Conservation (phyloP, 1,140 invertebrate genomes). For the Lasioglossum albipes region DNA sequence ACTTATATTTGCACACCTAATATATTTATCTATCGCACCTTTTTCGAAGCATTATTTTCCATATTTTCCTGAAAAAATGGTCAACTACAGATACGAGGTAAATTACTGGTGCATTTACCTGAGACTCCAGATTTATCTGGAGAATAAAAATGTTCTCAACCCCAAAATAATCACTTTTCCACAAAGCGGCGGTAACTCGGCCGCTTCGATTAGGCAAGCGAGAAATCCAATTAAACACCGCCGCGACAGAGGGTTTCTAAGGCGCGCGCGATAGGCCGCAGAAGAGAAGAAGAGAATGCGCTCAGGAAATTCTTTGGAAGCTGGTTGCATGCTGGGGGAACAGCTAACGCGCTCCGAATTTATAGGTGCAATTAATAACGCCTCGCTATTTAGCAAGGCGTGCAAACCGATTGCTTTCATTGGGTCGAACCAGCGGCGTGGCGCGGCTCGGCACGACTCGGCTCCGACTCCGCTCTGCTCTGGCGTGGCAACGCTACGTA, state of each 20-base stretch:
- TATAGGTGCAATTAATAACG: conserved; percentile 26
- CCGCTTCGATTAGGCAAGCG: too few relatives aligned
- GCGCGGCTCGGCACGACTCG: too few relatives aligned
- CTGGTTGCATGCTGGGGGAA: neutral
- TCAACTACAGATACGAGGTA: too few relatives aligned
- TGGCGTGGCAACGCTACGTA: neutral
- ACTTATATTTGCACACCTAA: too few relatives aligned
- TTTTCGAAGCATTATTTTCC: too few relatives aligned
- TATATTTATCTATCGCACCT: too few relatives aligned
- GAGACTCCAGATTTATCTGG: too few relatives aligned
- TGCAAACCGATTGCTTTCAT: conserved; percentile 23
- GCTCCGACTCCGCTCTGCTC: neutral
- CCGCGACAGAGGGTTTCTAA: neutral
- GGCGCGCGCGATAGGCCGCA: neutral
- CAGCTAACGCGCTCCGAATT: conserved; percentile 2
- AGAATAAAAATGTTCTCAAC: too few relatives aligned
- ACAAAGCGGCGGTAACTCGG: too few relatives aligned
- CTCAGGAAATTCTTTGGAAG: neutral
- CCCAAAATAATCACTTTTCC: too few relatives aligned
- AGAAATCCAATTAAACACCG: neutral
- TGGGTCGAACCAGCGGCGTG: neutral
- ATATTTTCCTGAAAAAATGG: too few relatives aligned
- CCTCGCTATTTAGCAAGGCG: conserved; percentile 14
- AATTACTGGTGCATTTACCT: too few relatives aligned
- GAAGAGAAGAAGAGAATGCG: neutral